phyloP scores from a whole-genome alignment of 2,797 vertebrate genomes.

The Enteromius afrohamiltoni region DNA sequence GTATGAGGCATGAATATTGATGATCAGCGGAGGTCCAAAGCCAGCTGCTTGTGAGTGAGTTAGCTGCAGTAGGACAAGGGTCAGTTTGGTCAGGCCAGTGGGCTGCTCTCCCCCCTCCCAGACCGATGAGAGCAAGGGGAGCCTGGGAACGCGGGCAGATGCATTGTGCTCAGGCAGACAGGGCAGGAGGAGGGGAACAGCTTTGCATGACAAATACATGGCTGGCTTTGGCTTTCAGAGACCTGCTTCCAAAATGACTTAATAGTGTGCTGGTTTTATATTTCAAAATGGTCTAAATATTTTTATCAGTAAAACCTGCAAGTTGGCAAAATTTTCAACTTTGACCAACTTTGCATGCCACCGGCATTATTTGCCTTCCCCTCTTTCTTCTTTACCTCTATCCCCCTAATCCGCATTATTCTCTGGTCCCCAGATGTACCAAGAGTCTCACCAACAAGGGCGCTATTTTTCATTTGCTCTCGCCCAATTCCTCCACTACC shows the following conservation, averaged over 20 bases:
- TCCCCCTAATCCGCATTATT: conserved; percentile 30
- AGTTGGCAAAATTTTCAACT: background rate
- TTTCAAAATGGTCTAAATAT: background rate
- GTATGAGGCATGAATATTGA: conserved; percentile 61
- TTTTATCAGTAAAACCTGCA: background rate
- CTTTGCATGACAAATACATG: conserved; percentile 68
- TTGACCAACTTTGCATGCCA: background rate
- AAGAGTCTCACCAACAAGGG: conserved; percentile 23
- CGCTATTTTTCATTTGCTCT: conserved; percentile 28
- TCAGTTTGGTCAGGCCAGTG: conserved; percentile 62
- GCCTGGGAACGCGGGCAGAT: conserved; percentile 63
- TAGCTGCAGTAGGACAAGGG: conserved; percentile 60
- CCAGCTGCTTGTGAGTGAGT: conserved; percentile 51
- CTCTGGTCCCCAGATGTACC: conserved; percentile 21
- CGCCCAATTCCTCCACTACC: conserved; percentile 45
- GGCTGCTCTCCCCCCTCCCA: conserved; percentile 52
- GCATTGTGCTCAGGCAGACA: conserved; percentile 64
- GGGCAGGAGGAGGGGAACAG: conserved; percentile 57
- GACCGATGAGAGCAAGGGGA: conserved; percentile 43
- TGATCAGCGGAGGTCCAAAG: conserved; percentile 45
- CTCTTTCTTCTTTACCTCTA: conserved; percentile 9
- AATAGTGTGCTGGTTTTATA: conserved; percentile 3
- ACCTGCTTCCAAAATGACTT: conserved; percentile 31
- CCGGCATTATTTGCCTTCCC: background rate
- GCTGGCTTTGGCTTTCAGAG: conserved; percentile 69